phyloP scores from a whole-genome alignment of 2,888 invertebrate species.

The Pristionchus fissidentatus region DNA sequence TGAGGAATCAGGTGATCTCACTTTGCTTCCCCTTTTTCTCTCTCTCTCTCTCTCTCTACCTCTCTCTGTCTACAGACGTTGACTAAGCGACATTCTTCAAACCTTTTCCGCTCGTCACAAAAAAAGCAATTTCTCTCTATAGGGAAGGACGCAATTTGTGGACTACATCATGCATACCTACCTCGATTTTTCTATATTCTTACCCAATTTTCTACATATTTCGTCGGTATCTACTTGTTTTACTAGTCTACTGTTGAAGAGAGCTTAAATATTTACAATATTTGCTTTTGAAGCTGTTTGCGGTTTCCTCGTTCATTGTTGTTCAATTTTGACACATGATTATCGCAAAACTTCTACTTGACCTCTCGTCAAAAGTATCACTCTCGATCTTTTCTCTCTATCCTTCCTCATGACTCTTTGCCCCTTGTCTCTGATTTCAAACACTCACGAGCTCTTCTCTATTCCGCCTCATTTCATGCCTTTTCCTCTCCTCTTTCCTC shows the following conservation, averaged over 20 bases:
- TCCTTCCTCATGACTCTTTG: background rate
- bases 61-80: background rate
- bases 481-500: background rate
- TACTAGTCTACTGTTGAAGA: too few relatives aligned
- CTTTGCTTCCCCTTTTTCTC: slow-evolving; percentile 9
- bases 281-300: too few relatives aligned
- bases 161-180: too few relatives aligned
- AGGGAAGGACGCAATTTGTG: too few relatives aligned
- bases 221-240: too few relatives aligned
- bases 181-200: too few relatives aligned
- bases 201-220: too few relatives aligned
- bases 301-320: too few relatives aligned
- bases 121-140: too few relatives aligned
- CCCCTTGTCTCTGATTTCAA: background rate
- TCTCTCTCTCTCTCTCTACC: background rate
- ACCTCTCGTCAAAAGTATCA: slow-evolving; percentile 21
- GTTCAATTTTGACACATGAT: too few relatives aligned
- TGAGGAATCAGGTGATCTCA: too few relatives aligned
- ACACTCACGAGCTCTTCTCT: background rate
- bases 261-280: too few relatives aligned
- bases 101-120: background rate
- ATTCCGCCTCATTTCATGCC: background rate
- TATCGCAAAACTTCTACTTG: background rate
- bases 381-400: background rate
- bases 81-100: background rate